A percentile compares a stretch with the other conserved stretches of the same genome.
Conservation (phyloP, 2,888 invertebrate genomes). For the Melieria omissa region DNA sequence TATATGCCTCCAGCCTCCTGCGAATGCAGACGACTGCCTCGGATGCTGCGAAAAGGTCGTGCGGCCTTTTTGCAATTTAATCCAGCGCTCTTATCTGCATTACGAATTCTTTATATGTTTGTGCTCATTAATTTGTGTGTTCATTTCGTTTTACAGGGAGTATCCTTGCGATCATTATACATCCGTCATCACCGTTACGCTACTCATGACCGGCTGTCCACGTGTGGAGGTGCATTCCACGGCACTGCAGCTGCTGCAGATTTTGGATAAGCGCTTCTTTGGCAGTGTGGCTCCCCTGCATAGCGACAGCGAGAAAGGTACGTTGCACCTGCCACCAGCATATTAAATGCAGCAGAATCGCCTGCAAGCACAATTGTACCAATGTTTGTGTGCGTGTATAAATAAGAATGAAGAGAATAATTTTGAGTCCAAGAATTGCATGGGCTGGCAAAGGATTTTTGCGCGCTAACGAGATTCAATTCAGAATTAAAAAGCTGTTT, state of each 20-base stretch:
- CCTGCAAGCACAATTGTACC: no score
- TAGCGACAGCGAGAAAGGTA: slow-evolving; percentile 80
- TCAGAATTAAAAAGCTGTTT: no score
- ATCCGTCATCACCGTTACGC: slow-evolving; percentile 95
- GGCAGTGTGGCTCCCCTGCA: slow-evolving; percentile 80
- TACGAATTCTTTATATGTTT: neutral
- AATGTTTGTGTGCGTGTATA: no score
- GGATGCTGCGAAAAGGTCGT: no score
- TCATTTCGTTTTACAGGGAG: slow-evolving; percentile 73
- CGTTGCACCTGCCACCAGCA: slow-evolving; percentile 30
- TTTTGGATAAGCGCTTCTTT: slow-evolving; percentile 95
- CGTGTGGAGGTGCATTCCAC: slow-evolving; percentile 92
- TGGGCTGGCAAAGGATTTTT: no score
- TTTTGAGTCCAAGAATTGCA: no score
- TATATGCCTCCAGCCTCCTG: no score
- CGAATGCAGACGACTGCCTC: no score
- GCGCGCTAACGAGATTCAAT: no score
- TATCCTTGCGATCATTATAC: slow-evolving; percentile 98
- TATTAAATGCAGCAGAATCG: neutral
- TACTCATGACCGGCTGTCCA: slow-evolving; percentile 96
- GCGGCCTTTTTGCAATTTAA: no score
- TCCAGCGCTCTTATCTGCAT: neutral
- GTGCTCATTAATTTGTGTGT: neutral
- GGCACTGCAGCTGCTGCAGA: slow-evolving; percentile 91
- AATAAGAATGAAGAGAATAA: no score